Evolutionary conservation across 2,113 vertebrate species (phyloP), one percentile per base, ranked within the genome.

Genomic region (Mellivora capensis): DNA sequence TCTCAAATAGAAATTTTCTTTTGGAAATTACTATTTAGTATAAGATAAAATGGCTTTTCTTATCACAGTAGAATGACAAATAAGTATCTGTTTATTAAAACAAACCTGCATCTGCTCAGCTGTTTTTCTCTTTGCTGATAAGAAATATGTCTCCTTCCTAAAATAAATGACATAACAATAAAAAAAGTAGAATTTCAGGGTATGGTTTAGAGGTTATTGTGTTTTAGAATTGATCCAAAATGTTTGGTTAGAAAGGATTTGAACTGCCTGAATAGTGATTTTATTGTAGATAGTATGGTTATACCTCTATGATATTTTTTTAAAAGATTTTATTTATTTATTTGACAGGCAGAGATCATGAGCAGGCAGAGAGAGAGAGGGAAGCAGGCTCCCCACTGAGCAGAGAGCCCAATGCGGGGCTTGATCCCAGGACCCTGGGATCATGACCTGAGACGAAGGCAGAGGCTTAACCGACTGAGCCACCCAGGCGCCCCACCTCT

Each of bases 1-100:
- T 9, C 62, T 98, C 29, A 62, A 81, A 96, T 94, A 79, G 49
- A 47, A 17, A 20, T 5, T 7, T 67, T 95, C 42, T 97, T 93
- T 93, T 79, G 97, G 71, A 87, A 97, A 39, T 92, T 74, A 49
- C 62, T 98, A 52, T 80, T 76, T 96, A 69, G 31, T 34, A 85
- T 62, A 59, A 98, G 96, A 96, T 97, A 83, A 97, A 98, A 90
- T 97, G 94, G 61, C 34, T 79, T 98, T 98, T 97, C 84, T 98
- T 98, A 96, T 83, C 83, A 87, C 80, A 52, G 11, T 29, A 93
- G 76, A 97, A 94, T 97, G 93, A 92, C 72, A 98, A 98, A 96
- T 97, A 94, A 90, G 37, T 97, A 98, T 95, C 95, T 98, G 18
- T 94, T 95, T 98, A 97, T 96, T 98, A 95, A 98, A 98, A 85